These are phyloP conservation scores for Phyllotis vaccarum DNA, from an alignment of 2,797 vertebrate genomes.

Conservation along the genomic window DNA sequence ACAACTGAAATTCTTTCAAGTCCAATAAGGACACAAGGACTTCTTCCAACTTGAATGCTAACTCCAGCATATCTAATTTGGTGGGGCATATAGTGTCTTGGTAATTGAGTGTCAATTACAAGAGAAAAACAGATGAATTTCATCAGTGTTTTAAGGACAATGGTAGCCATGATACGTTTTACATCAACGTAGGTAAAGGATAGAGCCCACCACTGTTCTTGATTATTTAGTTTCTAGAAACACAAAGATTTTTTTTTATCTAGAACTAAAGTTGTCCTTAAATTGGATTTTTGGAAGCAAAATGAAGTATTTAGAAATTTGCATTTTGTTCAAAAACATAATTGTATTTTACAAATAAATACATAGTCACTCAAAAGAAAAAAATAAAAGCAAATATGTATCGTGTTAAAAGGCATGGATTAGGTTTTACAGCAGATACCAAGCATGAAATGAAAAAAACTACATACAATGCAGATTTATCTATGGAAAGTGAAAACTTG, in stretches of 20 bases:
- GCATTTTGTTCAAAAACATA: conserved; percentile 35
- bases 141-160: not conserved
- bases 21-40: not conserved
- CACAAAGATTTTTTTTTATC: not conserved
- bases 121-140: conserved; percentile 29
- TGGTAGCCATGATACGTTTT: not conserved
- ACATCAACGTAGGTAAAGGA: not conserved
- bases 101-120: not conserved
- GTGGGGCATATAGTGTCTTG: not conserved
- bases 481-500: conserved; percentile 59
- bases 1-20: conserved; percentile 7
- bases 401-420: not conserved
- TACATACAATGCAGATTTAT: conserved; percentile 19
- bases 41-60: not conserved
- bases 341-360: conserved; percentile 36
- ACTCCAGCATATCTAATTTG: conserved; percentile 12
- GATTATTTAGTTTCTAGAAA: not conserved
- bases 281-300: not conserved
- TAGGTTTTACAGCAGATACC: not conserved
- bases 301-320: not conserved
- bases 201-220: not conserved
- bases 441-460: not conserved
- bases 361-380: not conserved
- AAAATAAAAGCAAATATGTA: not conserved
- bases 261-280: conserved; percentile 10